Evolutionary conservation across 1,140 invertebrate species (phyloP).

Genomic region (Vollenhovia emeryi): DNA sequence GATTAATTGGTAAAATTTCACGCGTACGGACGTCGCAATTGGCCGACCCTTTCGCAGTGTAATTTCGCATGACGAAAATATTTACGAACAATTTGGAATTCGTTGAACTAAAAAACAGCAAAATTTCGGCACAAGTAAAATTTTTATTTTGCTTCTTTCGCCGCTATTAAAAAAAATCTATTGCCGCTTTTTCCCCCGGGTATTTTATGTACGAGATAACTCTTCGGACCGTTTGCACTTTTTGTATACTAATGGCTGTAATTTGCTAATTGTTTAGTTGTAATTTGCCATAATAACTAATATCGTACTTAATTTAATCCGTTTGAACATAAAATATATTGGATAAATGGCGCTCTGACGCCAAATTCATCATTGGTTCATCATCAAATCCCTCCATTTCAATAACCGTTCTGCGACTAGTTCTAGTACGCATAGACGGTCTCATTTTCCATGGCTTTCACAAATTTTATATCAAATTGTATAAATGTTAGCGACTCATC

Average conservation of each 20-base stretch:
- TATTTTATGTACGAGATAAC: not conserved
- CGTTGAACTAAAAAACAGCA: slow-evolving; percentile 1
- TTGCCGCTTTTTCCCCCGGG: not conserved
- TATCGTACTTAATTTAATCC: not conserved
- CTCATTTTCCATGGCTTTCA: not conserved
- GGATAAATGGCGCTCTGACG: not conserved
- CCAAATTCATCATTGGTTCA: slow-evolving; percentile 13
- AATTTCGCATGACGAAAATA: slow-evolving; percentile 41
- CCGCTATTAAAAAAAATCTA: slow-evolving; percentile 4
- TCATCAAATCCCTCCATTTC: slow-evolving; percentile 31
- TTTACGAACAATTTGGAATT: slow-evolving; percentile 42
- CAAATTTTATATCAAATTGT: not conserved
- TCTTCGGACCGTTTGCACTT: not conserved
- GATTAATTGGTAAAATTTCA: slow-evolving; percentile 47
- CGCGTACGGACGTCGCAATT: not conserved
- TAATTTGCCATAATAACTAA: slow-evolving; percentile 9
- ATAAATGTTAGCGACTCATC: not conserved
- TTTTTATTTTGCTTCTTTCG: not conserved
- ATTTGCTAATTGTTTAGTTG: not conserved
- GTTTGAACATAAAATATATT: slow-evolving; percentile 25
- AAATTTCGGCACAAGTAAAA: not conserved
- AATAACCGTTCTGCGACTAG: not conserved
- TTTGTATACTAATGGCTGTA: not conserved
- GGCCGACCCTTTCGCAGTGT: slow-evolving; percentile 1
- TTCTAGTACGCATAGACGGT: not conserved